These are phyloP conservation scores for Myiozetetes cayanensis DNA, from an alignment of 2,113 vertebrate species.

Conservation along the genomic window DNA sequence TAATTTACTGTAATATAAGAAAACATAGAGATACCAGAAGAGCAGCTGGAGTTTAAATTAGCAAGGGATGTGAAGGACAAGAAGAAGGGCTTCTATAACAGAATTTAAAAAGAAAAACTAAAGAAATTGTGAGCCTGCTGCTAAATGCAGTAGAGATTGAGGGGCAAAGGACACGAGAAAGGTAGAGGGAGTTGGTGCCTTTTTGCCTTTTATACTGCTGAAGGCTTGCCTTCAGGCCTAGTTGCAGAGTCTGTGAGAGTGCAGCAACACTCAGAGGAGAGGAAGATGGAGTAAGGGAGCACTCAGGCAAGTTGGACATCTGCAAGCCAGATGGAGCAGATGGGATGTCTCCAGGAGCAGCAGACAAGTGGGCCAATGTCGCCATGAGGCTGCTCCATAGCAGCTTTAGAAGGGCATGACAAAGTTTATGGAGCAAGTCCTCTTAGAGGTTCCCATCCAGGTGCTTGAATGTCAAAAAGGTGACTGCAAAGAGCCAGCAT, in stretches of 20 bases:
- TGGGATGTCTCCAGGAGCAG: neutral
- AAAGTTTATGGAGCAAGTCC: neutral
- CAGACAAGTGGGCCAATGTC: neutral
- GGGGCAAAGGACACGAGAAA: neutral
- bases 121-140: neutral
- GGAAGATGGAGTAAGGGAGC: neutral
- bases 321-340: neutral
- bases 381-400: neutral
- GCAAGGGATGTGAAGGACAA: neutral
- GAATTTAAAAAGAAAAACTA: neutral
- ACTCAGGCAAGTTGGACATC: neutral
- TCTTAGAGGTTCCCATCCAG: neutral
- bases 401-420: neutral
- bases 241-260: neutral
- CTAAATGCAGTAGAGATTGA: neutral
- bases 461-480: neutral
- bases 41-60: constrained; percentile 2
- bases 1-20: neutral
- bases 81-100: neutral
- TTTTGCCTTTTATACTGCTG: neutral
- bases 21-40: neutral
- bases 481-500: neutral
- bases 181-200: neutral
- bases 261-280: neutral
- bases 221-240: neutral